phyloP scores from a whole-genome alignment of 2,888 invertebrate genomes.

The Hyposoter dolosus region DNA sequence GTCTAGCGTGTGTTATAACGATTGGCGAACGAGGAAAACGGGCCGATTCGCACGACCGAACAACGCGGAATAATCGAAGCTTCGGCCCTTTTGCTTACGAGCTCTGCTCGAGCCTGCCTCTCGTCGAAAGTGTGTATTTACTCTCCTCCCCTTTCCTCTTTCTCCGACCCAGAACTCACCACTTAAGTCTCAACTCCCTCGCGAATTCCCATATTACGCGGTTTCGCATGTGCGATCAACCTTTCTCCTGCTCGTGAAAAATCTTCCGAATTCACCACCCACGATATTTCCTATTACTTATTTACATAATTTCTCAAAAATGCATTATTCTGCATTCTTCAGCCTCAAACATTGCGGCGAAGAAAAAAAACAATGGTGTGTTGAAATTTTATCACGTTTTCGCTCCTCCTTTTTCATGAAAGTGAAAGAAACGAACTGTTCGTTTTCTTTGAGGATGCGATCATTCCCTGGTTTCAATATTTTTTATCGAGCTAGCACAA shows the following conservation, averaged over 20 bases:
- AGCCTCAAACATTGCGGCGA: not conserved
- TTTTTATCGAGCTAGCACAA: no score
- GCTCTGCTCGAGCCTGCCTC: not conserved
- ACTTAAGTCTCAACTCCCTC: slow-evolving; percentile 75
- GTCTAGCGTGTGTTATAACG: slow-evolving; percentile 59
- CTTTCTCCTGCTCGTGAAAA: not conserved
- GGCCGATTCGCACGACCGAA: not conserved
- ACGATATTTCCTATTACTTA: not conserved
- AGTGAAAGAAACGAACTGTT: no score
- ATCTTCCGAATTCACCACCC: slow-evolving; percentile 24
- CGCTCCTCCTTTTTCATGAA: not conserved
- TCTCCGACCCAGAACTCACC: slow-evolving; percentile 57
- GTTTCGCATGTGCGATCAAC: slow-evolving; percentile 63
- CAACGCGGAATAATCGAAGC: not conserved
- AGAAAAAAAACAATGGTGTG: not conserved
- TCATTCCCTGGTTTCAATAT: no score
- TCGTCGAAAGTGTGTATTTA: slow-evolving; percentile 15
- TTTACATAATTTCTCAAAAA: not conserved
- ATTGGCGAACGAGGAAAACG: not conserved
- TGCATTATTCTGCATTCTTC: not conserved
- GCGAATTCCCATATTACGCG: slow-evolving; percentile 78
- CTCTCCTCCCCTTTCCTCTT: not conserved
- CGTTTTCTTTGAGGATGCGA: no score
- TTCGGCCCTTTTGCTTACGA: slow-evolving; percentile 9
- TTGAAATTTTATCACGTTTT: not conserved